A percentile compares a stretch with the other conserved stretches of the same genome.
These are phyloP conservation scores for Trichogramma pretiosum DNA, from an alignment of 1,140 invertebrate genomes.

Conservation along the genomic window DNA sequence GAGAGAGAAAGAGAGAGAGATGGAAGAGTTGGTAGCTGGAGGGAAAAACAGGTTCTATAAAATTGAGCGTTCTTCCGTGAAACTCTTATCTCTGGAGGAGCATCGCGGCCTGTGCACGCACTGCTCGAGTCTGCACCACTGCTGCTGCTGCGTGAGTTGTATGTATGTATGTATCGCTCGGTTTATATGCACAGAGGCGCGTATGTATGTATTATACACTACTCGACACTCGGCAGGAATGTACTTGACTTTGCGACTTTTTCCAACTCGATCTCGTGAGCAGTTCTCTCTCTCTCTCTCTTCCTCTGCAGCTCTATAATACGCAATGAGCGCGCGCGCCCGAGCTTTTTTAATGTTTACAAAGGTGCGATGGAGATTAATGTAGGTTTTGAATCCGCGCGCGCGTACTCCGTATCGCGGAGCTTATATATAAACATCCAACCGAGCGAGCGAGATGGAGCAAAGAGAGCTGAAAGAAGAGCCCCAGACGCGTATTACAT, in stretches of 20 bases:
- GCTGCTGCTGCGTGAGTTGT: not conserved
- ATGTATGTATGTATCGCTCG: not conserved
- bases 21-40: conserved; percentile 1
- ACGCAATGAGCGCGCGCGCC: no score
- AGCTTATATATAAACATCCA: no score
- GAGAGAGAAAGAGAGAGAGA: not conserved
- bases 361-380: no score
- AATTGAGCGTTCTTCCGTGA: conserved; percentile 43
- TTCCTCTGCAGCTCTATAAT: no score
- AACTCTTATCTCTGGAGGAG: conserved; percentile 28
- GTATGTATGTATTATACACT: no score
- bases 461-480: conserved; percentile 1
- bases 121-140: not conserved
- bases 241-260: conserved; percentile 7
- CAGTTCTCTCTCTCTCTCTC: no score
- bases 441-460: no score
- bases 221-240: not conserved
- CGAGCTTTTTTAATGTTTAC: no score
- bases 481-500: no score
- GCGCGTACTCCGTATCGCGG: no score
- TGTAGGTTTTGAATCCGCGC: no score
- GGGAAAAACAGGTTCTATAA: conserved; percentile 43
- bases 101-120: not conserved
- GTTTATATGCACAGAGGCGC: not conserved
- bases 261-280: not conserved